Percentiles rank a stretch among this genome's conserved stretches.
These are phyloP conservation scores for Equus quagga DNA, from an alignment of 2,113 vertebrate genomes.

Conservation along the genomic window DNA sequence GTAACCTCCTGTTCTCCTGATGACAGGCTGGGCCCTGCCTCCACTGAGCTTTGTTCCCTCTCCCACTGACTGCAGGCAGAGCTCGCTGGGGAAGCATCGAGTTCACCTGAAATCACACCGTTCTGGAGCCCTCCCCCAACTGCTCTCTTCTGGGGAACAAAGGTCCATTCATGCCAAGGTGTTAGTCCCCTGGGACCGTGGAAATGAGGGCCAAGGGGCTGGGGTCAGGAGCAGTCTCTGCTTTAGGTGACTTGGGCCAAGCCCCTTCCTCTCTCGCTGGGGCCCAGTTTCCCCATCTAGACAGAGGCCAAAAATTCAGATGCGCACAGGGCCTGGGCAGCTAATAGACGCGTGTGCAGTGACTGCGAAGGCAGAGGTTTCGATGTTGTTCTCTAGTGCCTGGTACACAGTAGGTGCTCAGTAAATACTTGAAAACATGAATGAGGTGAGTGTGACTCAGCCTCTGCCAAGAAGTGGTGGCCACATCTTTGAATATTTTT, in stretches of 20 bases:
- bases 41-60: neutral
- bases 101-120: neutral
- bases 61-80: neutral
- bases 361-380: neutral
- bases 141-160: neutral
- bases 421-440: neutral
- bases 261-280: neutral
- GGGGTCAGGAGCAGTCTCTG: neutral
- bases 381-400: neutral
- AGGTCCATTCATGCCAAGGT: neutral
- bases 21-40: neutral
- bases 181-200: neutral
- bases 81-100: accelerated
- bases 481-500: neutral
- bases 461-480: neutral
- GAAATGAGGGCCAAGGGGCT: neutral
- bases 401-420: neutral
- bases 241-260: neutral
- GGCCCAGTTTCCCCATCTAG: neutral
- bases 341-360: accelerated
- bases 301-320: neutral
- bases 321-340: neutral
- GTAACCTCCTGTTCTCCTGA: neutral
- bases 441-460: neutral
- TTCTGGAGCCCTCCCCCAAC: neutral